Evolutionary conservation across 2,888 invertebrate species (phyloP), one percentile per base, ranked within the genome.

Genomic region (Netelia fuscicornis): DNA sequence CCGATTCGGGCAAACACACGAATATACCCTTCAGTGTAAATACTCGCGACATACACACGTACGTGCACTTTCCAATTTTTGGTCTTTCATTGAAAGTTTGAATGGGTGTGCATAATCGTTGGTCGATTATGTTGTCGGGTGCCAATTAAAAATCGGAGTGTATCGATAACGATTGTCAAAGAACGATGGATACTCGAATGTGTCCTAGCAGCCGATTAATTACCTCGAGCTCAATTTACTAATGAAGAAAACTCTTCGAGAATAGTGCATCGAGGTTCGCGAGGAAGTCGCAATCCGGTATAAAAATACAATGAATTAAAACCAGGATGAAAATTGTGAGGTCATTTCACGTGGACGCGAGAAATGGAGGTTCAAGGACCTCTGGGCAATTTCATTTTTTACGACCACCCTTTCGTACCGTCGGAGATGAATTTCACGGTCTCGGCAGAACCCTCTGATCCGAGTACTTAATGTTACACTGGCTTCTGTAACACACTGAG

Each of bases 371-470:
- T 67, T 80, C n/a, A 20, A 56, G 62, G 13, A 56, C 20, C 20
- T 10, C 30, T 11, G 30, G 54, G 42, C 25, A 70, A 74, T 60
- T 44, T 62, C 2, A 17, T 71, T 78, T 64, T 82, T 82, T 70
- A 75, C 65, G 75, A 71, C 42, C 52, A 25, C 52, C 54, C 42
- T 54, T n/a, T 17, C 42, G 72, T 52, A 17, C 10, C 64, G 25
- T 10, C 3, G 48, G 64, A 20, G 37, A 70, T 17, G 23, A 44
- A 60, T 56, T 25, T 77, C 56, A 11, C 11, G 60, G n/a, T 52
- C 62, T 44, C 20, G 25, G 11, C 37, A 13, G 42, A 37, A 77
- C 23, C 30, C 58, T 62, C 52, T 42, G 58, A 48, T 64, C 44
- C 64, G 44, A 42, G 54, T 56, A 80, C 13, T 48, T 48, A 48